A percentile compares a stretch with the other conserved stretches of the same genome.
phyloP scores from a whole-genome alignment of 1,140 invertebrate genomes.

The Zaprionus ghesquierei region DNA sequence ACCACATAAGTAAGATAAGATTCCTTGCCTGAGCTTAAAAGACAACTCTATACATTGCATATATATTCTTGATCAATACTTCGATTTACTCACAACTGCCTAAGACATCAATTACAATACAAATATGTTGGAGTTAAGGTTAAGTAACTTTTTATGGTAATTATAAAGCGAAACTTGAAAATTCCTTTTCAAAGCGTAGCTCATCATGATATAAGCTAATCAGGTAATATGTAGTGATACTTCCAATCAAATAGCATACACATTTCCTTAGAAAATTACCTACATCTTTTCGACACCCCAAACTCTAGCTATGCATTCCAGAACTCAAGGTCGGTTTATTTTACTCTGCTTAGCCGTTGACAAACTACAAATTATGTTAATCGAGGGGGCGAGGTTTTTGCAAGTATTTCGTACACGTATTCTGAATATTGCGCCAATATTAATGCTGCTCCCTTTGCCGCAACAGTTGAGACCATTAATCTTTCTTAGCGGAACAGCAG shows the following conservation, averaged over 20 bases:
- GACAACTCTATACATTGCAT: no score
- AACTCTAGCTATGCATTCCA: neutral
- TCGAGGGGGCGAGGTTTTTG: neutral
- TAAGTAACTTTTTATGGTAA: no score
- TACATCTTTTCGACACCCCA: no score
- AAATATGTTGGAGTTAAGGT: no score
- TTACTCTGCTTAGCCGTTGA: conserved; percentile 29
- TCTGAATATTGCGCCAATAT: conserved; percentile 66
- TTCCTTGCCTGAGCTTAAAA: no score
- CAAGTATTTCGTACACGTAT: conserved; percentile 28
- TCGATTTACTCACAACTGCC: no score
- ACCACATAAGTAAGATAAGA: neutral
- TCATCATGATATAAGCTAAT: neutral
- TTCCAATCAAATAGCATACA: neutral
- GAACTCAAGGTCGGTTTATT: neutral
- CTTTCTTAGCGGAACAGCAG: conserved; percentile 50
- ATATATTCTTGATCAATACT: no score
- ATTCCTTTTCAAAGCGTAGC: neutral
- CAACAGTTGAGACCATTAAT: conserved; percentile 62
- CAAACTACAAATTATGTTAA: conserved; percentile 63
- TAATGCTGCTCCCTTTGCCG: conserved; percentile 49
- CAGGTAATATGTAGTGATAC: neutral
- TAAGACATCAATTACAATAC: no score
- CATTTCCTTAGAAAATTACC: neutral
- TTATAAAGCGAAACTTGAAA: neutral